Evolutionary conservation across 1,140 invertebrate species (phyloP).

Genomic region (roundworm (Caenorhabditis elegans)): DNA sequence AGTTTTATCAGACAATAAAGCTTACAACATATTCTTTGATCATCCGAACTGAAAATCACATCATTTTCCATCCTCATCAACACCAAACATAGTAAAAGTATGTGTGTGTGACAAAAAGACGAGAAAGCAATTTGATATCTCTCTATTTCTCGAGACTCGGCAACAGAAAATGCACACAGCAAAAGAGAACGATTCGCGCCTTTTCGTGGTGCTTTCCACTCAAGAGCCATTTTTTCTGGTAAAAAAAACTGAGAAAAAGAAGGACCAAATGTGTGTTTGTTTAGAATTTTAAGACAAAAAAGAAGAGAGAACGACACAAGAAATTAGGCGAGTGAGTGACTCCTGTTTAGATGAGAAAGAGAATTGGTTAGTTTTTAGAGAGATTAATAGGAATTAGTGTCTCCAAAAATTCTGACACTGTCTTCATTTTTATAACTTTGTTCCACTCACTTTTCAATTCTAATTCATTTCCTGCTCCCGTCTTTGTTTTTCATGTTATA

Average conservation of each 20-base stretch:
- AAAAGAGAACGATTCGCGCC: background rate
- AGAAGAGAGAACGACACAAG: background rate
- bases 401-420: background rate
- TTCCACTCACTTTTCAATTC: no score
- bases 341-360: no score
- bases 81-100: background rate
- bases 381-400: conserved; percentile 13
- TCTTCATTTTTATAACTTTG: background rate
- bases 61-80: background rate
- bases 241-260: background rate
- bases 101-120: background rate
- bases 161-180: no score
- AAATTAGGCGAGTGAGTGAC: no score
- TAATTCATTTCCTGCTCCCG: no score
- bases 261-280: background rate
- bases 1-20: background rate
- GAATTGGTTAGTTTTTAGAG: background rate
- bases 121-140: conserved; percentile 12
- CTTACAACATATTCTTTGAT: background rate
- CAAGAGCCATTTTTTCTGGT: background rate
- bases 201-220: background rate
- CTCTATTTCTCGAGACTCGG: background rate
- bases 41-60: background rate
- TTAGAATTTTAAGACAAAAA: conserved; percentile 1
- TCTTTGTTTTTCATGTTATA: background rate